Percentiles rank a stretch among this genome's conserved stretches.
These are phyloP conservation scores for Torymus auratus DNA, from an alignment of 2,888 invertebrate species.

Conservation along the genomic window DNA sequence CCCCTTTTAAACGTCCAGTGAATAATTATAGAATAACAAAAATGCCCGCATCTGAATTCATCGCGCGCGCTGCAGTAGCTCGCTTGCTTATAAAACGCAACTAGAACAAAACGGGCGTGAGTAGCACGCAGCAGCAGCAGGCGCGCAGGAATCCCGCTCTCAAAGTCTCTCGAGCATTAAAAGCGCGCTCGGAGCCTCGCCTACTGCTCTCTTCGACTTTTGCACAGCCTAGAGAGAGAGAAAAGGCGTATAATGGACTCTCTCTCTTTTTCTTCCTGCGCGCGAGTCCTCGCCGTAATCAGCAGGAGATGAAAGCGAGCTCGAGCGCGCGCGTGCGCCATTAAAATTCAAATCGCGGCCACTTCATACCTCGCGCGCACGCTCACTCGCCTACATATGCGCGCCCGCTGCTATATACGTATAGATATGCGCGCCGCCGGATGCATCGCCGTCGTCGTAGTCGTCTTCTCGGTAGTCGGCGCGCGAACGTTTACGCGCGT, in stretches of 20 bases:
- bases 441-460: no score
- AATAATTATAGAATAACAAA: no score
- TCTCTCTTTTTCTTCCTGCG: slow-evolving; percentile 1
- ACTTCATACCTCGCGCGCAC: slow-evolving; percentile 30
- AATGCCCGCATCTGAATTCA: no score
- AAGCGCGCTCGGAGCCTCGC: slow-evolving; percentile 16
- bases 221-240: slow-evolving; percentile 30
- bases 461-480: no score
- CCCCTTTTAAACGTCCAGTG: no score
- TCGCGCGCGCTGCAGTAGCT: no score
- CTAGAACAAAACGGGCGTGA: slow-evolving; percentile 25
- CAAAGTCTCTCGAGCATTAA: slow-evolving; percentile 42
- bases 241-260: slow-evolving; percentile 41
- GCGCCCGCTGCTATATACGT: neutral
- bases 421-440: neutral
- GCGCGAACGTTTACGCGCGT: no score
- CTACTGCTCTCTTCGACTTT: slow-evolving; percentile 1
- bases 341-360: slow-evolving; percentile 51
- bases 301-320: slow-evolving; percentile 48
- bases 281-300: slow-evolving; percentile 52
- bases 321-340: slow-evolving; percentile 37
- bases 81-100: slow-evolving; percentile 18
- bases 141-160: slow-evolving; percentile 25
- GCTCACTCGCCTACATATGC: neutral
- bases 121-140: no score